Evolutionary conservation across 2,797 vertebrate genomes (phyloP).

Genomic region (Euphonia xanthogaster): DNA sequence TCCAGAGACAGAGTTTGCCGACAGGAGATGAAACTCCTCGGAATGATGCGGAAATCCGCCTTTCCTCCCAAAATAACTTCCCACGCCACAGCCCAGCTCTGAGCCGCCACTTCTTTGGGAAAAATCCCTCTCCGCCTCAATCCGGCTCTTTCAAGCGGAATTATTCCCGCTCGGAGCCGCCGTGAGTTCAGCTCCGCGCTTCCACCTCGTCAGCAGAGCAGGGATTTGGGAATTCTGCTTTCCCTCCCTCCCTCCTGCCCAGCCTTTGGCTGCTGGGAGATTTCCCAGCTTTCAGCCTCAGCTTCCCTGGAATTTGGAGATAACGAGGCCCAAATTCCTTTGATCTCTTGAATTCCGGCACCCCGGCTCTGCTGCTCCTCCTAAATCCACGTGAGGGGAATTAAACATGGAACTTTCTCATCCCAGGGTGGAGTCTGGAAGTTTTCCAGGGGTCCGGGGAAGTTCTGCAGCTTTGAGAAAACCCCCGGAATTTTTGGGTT

Average conservation of each 20-base stretch:
- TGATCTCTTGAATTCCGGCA: not conserved
- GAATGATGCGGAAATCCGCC: not conserved
- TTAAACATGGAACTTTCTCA: not conserved
- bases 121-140: not conserved
- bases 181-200: not conserved
- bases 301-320: conserved; percentile 48
- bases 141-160: not conserved
- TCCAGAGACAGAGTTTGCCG: not conserved
- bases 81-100: fast-evolving
- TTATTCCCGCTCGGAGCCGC: not conserved
- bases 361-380: not conserved
- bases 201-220: not conserved
- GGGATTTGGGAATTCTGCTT: conserved; percentile 19
- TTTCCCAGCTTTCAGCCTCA: conserved; percentile 1
- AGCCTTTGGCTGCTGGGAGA: not conserved
- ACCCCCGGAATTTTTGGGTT: not conserved
- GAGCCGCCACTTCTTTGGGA: not conserved
- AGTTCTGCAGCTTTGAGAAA: not conserved
- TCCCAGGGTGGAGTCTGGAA: not conserved
- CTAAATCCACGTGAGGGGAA: not conserved
- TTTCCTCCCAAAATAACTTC: not conserved
- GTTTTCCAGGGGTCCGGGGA: not conserved
- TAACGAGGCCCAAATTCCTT: not conserved
- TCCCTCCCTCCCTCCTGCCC: not conserved
- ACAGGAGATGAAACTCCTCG: not conserved